phyloP scores from a whole-genome alignment of 2,113 vertebrate species.

The Mormoops blainvillei region DNA sequence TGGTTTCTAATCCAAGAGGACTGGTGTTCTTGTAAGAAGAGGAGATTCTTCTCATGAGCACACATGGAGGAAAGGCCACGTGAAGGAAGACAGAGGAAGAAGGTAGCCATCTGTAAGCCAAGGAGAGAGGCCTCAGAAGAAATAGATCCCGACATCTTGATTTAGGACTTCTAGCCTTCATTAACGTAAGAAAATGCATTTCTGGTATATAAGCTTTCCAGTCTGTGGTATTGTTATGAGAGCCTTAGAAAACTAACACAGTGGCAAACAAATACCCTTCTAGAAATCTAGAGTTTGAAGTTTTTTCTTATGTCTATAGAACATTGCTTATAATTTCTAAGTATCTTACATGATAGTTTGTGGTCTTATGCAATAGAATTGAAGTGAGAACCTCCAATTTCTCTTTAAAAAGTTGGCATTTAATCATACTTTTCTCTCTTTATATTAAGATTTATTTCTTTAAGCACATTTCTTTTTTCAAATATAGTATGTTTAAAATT shows the following conservation, averaged over 20 bases:
- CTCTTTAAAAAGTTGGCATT: not conserved
- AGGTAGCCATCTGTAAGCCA: no score
- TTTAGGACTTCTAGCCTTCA: not conserved
- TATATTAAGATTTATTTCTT: not conserved
- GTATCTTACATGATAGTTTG: not conserved
- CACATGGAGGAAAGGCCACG: no score
- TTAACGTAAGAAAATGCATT: not conserved
- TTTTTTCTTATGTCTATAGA: not conserved
- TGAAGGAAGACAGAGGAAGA: no score
- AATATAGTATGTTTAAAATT: not conserved
- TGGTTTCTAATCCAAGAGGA: not conserved
- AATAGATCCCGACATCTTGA: not conserved
- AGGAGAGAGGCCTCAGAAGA: not conserved
- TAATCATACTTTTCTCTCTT: not conserved
- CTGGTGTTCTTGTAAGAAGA: not conserved
- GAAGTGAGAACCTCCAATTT: not conserved
- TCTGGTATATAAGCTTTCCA: no score
- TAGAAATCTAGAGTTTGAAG: not conserved
- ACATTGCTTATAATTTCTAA: not conserved
- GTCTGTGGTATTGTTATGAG: no score
- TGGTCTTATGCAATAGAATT: not conserved
- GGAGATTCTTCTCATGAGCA: not conserved
- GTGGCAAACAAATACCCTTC: not conserved
- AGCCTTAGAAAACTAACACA: no score
- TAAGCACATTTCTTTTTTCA: not conserved